phyloP scores from a whole-genome alignment of 2,113 vertebrate genomes.

The Barnardius zonarius region DNA sequence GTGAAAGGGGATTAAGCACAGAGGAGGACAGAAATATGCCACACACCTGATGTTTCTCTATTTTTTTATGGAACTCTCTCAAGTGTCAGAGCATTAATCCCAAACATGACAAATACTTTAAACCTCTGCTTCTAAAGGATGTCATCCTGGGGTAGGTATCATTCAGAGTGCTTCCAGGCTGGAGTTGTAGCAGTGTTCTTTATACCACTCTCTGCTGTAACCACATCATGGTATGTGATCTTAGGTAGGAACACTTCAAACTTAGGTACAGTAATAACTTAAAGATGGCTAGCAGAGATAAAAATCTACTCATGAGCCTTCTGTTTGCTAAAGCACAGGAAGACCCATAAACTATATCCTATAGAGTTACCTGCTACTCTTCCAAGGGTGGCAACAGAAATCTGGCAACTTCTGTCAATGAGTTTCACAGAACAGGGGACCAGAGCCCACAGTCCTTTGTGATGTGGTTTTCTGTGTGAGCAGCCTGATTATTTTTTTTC shows the following conservation, averaged over 20 bases:
- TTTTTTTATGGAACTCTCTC: neutral
- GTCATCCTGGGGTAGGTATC: neutral
- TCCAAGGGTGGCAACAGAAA: neutral
- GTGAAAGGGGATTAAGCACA: neutral
- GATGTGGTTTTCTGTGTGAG: neutral
- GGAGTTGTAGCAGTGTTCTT: neutral
- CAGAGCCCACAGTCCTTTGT: neutral
- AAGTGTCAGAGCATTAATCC: neutral
- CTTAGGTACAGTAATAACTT: neutral
- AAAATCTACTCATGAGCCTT: neutral
- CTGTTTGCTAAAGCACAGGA: neutral
- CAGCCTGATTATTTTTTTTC: conserved; percentile 13
- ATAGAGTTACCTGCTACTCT: neutral
- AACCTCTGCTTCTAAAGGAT: neutral
- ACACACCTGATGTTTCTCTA: neutral
- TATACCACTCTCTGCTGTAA: neutral
- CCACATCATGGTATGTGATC: neutral
- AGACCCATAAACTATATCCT: neutral
- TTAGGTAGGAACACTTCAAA: neutral
- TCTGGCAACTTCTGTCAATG: neutral
- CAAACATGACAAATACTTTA: neutral
- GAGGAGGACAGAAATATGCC: neutral
- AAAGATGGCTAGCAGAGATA: neutral
- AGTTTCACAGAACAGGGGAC: neutral
- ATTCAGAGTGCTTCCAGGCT: neutral